A percentile compares a stretch with the other conserved stretches of the same genome.
phyloP scores from a whole-genome alignment of 2,888 invertebrate species.

The Nebria salina region DNA sequence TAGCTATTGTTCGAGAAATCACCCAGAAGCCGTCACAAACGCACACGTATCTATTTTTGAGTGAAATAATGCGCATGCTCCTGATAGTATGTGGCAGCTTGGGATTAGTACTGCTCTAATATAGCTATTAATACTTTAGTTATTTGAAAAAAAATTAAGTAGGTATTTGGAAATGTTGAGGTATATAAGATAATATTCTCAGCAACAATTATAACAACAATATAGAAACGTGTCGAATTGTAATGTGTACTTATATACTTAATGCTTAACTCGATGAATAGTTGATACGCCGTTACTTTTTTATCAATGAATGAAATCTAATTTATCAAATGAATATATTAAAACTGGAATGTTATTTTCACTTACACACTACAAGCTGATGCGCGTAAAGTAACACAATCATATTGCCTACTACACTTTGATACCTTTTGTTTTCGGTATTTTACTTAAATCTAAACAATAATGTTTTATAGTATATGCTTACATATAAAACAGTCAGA shows the following conservation, averaged over 20 bases:
- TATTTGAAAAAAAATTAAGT: not conserved
- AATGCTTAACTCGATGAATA: not conserved
- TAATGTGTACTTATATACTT: not conserved
- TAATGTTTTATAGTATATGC: slow-evolving; percentile 27
- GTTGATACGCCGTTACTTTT: not conserved
- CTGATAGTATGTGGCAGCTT: not conserved
- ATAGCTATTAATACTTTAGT: not conserved
- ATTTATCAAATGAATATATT: not conserved
- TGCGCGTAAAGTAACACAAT: slow-evolving; percentile 52
- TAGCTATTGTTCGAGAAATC: not conserved
- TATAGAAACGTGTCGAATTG: not conserved
- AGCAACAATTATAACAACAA: not conserved
- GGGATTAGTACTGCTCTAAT: not conserved
- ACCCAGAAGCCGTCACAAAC: not conserved
- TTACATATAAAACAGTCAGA: slow-evolving; percentile 27
- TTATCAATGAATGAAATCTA: not conserved
- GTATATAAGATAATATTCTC: not conserved
- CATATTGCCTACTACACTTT: slow-evolving; percentile 59
- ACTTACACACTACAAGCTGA: slow-evolving; percentile 43
- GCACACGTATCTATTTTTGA: not conserved
- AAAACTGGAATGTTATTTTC: not conserved
- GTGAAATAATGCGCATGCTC: not conserved
- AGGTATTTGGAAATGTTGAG: not conserved
- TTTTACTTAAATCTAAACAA: slow-evolving; percentile 45
- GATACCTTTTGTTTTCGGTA: slow-evolving; percentile 51